A percentile compares a stretch with the other conserved stretches of the same genome.
Conservation (phyloP, 1,140 invertebrate species). For the Trypoxylus dichotomus region DNA sequence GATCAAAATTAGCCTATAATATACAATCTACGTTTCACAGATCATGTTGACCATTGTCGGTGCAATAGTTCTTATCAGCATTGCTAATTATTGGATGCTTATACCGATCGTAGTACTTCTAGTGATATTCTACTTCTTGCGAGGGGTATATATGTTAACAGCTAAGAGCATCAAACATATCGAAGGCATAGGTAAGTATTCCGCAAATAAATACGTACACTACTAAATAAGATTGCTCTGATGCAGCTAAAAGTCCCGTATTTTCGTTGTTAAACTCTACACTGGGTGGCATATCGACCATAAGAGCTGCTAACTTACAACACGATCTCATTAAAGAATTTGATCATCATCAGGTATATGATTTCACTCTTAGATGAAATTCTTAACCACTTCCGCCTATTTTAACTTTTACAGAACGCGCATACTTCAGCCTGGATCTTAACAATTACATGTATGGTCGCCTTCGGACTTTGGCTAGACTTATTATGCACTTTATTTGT, state of each 20-base stretch:
- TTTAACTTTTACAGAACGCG: constrained; percentile 30
- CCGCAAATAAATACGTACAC: background rate
- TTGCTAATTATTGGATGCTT: constrained; percentile 74
- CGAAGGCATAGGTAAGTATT: constrained; percentile 53
- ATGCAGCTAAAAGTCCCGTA: constrained; percentile 74
- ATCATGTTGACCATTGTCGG: constrained; percentile 66
- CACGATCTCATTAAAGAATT: constrained; percentile 58
- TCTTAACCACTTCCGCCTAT: background rate
- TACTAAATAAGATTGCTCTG: too few relatives aligned
- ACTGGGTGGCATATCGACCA: constrained; percentile 85
- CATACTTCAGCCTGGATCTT: constrained; percentile 60
- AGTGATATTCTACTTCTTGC: constrained; percentile 65
- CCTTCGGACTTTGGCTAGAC: constrained; percentile 81
- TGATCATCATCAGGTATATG: constrained; percentile 45
- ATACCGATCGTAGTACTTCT: constrained; percentile 70
- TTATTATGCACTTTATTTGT: constrained; percentile 71
- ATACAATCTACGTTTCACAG: constrained; percentile 70
- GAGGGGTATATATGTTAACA: constrained; percentile 62
- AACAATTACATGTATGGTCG: constrained; percentile 70
- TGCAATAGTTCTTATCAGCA: constrained; percentile 61
- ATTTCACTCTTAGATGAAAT: background rate
- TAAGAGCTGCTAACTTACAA: constrained; percentile 81
- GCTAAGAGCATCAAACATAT: constrained; percentile 61
- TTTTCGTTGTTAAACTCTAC: constrained; percentile 90
- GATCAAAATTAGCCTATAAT: too few relatives aligned